Evolutionary conservation across 2,797 vertebrate genomes (phyloP).

Genomic region (Falco novaeseelandiae): DNA sequence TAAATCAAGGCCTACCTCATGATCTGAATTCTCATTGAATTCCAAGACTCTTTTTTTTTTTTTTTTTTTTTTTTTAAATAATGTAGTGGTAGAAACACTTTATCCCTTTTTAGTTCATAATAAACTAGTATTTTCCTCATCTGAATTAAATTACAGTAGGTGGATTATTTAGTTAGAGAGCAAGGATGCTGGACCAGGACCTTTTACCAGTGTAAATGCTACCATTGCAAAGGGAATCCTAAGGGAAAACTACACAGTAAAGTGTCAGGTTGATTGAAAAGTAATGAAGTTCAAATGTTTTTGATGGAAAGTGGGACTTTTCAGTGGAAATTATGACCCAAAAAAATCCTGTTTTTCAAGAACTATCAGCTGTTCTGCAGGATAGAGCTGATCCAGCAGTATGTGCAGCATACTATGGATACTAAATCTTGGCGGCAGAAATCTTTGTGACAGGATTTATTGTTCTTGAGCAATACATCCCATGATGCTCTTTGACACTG

Average conservation of each 20-base stretch:
- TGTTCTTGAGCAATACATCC: slow-evolving; percentile 45
- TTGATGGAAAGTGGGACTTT: neutral
- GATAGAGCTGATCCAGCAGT: neutral
- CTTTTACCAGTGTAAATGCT: neutral
- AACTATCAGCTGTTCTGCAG: neutral
- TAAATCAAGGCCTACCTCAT: neutral
- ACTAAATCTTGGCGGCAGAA: neutral
- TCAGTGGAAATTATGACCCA: neutral
- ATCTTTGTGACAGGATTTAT: slow-evolving; percentile 44
- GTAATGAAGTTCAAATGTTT: neutral
- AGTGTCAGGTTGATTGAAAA: neutral
- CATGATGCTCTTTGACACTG: slow-evolving; percentile 23
- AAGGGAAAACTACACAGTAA: neutral
- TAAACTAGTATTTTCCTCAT: neutral
- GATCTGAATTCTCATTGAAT: neutral
- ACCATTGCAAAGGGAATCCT: neutral
- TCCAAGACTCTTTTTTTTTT: neutral
- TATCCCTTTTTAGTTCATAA: neutral
- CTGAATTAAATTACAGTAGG: neutral
- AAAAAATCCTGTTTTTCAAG: neutral
- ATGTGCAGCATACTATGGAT: neutral
- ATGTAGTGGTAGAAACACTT: neutral
- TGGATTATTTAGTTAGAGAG: neutral
- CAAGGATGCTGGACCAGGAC: neutral
- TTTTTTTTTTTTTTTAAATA: neutral